Conservation (phyloP, 2,113 vertebrate species). For the Falco punctatus region DNA sequence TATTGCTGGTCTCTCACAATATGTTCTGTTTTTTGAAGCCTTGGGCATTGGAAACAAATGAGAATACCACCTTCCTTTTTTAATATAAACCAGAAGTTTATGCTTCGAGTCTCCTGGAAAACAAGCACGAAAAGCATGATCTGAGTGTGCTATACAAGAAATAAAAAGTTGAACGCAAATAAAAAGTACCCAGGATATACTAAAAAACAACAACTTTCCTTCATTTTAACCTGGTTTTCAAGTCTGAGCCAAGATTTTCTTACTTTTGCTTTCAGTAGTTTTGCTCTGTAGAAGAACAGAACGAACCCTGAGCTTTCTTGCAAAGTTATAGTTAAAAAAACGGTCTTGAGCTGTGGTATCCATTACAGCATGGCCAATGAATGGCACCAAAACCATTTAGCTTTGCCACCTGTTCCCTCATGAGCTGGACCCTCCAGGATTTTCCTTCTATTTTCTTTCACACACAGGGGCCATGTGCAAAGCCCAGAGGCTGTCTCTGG, state of each 20-base stretch:
- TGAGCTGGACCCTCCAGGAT: not conserved
- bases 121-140: not conserved
- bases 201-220: not conserved
- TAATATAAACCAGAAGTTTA: conserved; percentile 31
- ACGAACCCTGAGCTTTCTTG: not conserved
- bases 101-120: conserved; percentile 20
- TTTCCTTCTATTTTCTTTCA: not conserved
- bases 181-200: not conserved
- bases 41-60: not conserved
- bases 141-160: not conserved
- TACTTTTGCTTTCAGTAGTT: not conserved
- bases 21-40: not conserved
- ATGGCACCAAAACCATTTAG: not conserved
- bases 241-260: not conserved
- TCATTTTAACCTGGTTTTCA: not conserved
- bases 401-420: not conserved
- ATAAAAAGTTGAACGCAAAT: not conserved
- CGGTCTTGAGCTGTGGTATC: rapidly evolving
- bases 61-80: not conserved
- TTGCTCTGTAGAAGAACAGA: not conserved
- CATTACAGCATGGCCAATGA: not conserved
- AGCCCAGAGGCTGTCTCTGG: not conserved
- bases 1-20: not conserved
- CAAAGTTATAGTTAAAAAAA: not conserved
- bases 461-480: rapidly evolving